These are phyloP conservation scores for Zaprionus ornatus DNA, from an alignment of 1,140 invertebrate species.

Conservation along the genomic window DNA sequence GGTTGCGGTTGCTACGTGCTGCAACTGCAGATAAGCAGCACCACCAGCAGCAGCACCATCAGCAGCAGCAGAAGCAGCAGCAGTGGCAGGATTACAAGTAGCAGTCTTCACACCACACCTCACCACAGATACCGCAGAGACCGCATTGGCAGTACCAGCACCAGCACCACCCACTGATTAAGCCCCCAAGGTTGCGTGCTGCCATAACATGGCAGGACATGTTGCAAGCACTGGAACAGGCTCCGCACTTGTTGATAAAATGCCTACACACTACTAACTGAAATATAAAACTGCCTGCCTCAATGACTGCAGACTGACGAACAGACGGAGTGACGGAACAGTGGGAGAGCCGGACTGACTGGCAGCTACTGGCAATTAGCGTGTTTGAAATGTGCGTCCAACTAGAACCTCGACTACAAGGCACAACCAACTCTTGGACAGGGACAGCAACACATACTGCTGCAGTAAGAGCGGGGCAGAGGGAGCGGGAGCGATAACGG, in stretches of 20 bases:
- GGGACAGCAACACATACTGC: background rate
- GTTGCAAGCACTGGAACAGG: conserved; percentile 14
- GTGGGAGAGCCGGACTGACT: conserved; percentile 18
- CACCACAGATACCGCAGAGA: conserved; percentile 30
- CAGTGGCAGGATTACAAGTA: background rate
- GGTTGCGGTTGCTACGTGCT: conserved; percentile 60
- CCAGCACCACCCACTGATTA: conserved; percentile 25
- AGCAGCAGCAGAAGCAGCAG: no score
- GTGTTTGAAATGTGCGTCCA: conserved; percentile 33
- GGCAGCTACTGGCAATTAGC: conserved; percentile 42
- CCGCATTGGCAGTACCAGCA: background rate
- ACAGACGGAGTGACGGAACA: conserved; percentile 22
- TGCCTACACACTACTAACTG: conserved; percentile 11
- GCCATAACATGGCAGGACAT: conserved; percentile 25
- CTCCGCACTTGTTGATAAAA: conserved; percentile 34
- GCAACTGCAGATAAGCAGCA: conserved; percentile 62
- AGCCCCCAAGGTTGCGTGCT: conserved; percentile 25
- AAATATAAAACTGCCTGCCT: conserved; percentile 34
- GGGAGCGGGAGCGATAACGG: background rate
- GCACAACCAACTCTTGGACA: background rate
- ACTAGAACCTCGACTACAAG: conserved; percentile 21
- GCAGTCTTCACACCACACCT: conserved; percentile 2
- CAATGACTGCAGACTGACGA: conserved; percentile 11
- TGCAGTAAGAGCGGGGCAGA: background rate
- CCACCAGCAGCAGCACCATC: conserved; percentile 8